Percentiles rank a stretch among this genome's conserved stretches.
phyloP scores from a whole-genome alignment of 37 sponge, comb jelly and placozoan species.

The Diacarnus erythraeanus region DNA sequence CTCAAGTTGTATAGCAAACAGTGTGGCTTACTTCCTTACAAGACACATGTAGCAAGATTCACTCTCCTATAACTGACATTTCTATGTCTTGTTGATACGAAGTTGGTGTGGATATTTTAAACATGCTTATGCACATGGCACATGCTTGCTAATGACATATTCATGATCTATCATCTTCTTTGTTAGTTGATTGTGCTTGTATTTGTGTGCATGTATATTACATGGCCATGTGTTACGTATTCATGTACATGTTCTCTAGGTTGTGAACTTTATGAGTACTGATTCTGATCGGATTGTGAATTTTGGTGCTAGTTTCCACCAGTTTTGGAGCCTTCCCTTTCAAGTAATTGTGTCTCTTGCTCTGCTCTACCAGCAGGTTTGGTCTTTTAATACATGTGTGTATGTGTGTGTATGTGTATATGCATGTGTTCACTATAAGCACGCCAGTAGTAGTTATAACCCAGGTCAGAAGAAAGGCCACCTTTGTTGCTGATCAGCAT shows the following conservation, averaged over 20 bases:
- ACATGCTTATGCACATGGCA: neutral
- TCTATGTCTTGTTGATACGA: too few species aligned
- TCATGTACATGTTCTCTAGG: constrained; percentile 19
- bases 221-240: constrained; percentile 1
- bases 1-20: too few species aligned
- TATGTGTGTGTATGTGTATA: neutral
- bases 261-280: constrained; percentile 94
- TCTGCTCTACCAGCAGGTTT: constrained; percentile 87
- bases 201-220: neutral
- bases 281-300: constrained; percentile 92
- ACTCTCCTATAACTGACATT: too few species aligned
- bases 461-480: too few species aligned
- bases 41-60: too few species aligned
- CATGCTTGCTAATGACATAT: neutral
- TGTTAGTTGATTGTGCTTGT: neutral
- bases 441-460: neutral
- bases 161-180: neutral
- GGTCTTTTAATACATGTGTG: neutral
- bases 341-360: constrained; percentile 84
- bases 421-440: neutral
- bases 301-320: constrained; percentile 87
- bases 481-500: too few species aligned
- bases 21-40: too few species aligned
- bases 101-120: too few species aligned
- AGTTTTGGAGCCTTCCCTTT: constrained; percentile 97